Base-by-base conservation (phyloP, 2,797 vertebrate species). In the Cossypha heuglini region DNA sequence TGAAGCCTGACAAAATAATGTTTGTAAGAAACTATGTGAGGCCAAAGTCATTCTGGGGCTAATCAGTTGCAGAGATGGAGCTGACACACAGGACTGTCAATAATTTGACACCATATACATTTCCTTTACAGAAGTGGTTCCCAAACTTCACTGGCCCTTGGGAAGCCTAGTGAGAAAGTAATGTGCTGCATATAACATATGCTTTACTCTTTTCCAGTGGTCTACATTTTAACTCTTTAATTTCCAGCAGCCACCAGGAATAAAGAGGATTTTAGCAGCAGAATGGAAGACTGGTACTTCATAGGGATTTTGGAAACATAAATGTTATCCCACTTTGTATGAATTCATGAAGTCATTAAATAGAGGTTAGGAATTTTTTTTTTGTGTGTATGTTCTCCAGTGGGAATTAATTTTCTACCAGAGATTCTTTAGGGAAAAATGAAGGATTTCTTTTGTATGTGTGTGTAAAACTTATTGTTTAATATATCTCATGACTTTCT, bases 51-150 rank as follows among this genome's bases (percentile, higher is more conserved):
- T 94, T 93, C 67, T 74, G 45, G 42, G 61, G 90, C 91, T 96
- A 95, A 96, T 94, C 90, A 88, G 57, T 93, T 94, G 77, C 94
- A 93, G 93, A 74, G 90, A 86, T 76, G 67, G 90, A 94, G 67
- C 91, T 88, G 86, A 68, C 92, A 88, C 76, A 68, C 45, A 81
- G 49, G 79, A 75, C 79, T 84, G 63, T 90, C 94, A 94, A 93
- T 88, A 93, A 94, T 86, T 88, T 86, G 71, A 93, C 95, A 95
- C 88, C 49, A 51, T 88, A 91, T 94, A 90, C 71, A 92, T 97
- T 96, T 97, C 95, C 90, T 91, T 86, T 90, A 85, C 87, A 81
- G 90, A 94, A 94, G 94, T 93, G 80, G 93, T 97, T 97, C 93
- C 92, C 92, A 95, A 95, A 63, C 69, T 88, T 95, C 93, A 72